phyloP scores from a whole-genome alignment of 2,797 vertebrate genomes.

The Cephalopachus bancanus region DNA sequence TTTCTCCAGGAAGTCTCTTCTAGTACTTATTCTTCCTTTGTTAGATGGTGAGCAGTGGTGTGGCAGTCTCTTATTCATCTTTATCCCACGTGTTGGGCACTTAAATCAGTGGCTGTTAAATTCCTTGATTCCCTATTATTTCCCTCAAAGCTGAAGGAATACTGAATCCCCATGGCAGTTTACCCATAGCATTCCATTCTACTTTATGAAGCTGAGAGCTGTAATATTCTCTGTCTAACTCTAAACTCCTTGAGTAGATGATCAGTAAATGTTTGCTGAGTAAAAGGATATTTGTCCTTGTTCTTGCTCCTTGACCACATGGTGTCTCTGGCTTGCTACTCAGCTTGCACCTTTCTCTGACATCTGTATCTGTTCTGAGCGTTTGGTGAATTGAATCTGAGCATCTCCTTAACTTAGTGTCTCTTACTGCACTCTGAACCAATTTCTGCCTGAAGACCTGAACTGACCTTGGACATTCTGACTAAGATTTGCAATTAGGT shows the following conservation, averaged over 20 bases:
- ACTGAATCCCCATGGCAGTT: neutral
- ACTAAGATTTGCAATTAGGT: slow-evolving; percentile 20
- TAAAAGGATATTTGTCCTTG: neutral
- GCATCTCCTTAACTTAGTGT: neutral
- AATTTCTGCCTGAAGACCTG: neutral
- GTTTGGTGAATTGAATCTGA: neutral
- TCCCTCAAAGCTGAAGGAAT: neutral
- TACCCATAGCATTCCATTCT: neutral
- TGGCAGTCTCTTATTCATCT: neutral
- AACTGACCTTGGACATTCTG: neutral
- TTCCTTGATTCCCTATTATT: neutral
- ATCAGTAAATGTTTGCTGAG: slow-evolving; percentile 2
- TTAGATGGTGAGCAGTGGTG: neutral
- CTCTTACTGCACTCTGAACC: neutral
- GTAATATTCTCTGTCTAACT: neutral
- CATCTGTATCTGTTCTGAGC: neutral
- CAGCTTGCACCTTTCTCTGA: neutral
- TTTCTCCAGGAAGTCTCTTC: neutral
- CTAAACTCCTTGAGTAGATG: neutral
- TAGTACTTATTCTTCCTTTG: neutral
- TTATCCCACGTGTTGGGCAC: neutral
- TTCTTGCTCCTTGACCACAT: neutral
- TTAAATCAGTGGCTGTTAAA: neutral
- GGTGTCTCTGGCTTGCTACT: neutral
- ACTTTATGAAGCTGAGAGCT: neutral